A percentile compares a stretch with the other conserved stretches of the same genome.
Evolutionary conservation across 2,113 vertebrate genomes (phyloP).

Genomic region (Callospermophilus lateralis): DNA sequence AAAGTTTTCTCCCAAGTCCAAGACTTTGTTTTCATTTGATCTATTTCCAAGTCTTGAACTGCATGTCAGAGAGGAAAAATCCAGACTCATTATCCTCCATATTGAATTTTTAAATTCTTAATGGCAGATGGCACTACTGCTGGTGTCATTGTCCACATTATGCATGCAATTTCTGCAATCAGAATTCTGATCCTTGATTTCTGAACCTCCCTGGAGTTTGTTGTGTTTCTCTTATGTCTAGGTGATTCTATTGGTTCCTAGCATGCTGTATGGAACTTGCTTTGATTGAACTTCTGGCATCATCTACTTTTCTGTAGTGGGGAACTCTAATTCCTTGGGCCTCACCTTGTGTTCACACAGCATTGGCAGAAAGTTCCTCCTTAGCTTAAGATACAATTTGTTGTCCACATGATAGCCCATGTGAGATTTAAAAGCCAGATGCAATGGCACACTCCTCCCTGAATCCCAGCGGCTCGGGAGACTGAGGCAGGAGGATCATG

Average conservation of each 20-base stretch:
- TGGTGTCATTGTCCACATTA: background rate
- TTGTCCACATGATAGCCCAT: background rate
- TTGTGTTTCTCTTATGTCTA: background rate
- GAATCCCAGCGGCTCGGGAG: too few species aligned
- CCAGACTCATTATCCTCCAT: background rate
- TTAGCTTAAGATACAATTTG: background rate
- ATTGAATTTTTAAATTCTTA: background rate
- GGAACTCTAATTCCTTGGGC: background rate
- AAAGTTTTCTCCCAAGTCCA: background rate
- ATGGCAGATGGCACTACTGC: background rate
- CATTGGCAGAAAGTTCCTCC: background rate
- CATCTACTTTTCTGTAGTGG: background rate
- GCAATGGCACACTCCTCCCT: too few species aligned
- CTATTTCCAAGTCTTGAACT: background rate
- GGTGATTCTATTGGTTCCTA: background rate
- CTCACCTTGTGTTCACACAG: background rate
- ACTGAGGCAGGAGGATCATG: too few species aligned
- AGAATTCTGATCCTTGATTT: background rate
- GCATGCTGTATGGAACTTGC: background rate
- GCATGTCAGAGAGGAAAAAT: background rate
- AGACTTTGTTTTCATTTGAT: constrained; percentile 15
- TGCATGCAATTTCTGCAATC: background rate
- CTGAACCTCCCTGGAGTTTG: background rate
- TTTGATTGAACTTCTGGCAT: background rate
- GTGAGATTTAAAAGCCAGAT: too few species aligned